These are phyloP conservation scores for Schizotus pectinicornis DNA, from an alignment of 2,888 invertebrate genomes.

Conservation along the genomic window DNA sequence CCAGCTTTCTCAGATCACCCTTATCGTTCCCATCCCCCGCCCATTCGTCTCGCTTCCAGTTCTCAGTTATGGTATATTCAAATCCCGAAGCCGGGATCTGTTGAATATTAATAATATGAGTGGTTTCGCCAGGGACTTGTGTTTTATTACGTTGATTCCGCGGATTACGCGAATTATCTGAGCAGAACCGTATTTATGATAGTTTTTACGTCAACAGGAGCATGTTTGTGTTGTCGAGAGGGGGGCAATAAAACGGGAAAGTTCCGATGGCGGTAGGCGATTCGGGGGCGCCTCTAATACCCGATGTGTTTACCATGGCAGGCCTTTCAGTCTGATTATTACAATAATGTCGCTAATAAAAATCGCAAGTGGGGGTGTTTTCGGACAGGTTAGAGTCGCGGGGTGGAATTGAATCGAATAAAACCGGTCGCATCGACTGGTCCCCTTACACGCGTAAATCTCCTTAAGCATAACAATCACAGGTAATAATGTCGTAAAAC, in stretches of 20 bases:
- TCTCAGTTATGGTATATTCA: conserved; percentile 48
- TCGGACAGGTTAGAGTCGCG: conserved; percentile 1
- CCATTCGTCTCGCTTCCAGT: conserved; percentile 38
- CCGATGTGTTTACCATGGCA: conserved; percentile 12
- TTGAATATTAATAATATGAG: conserved; percentile 40
- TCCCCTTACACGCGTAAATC: conserved; percentile 46
- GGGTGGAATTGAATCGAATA: conserved; percentile 21
- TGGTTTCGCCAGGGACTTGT: conserved; percentile 13
- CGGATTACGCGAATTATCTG: too few species aligned
- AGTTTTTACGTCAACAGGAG: too few species aligned
- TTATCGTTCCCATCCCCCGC: conserved; percentile 35
- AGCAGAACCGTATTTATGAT: too few species aligned
- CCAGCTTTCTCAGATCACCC: conserved; percentile 35
- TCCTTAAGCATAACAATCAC: conserved; percentile 57
- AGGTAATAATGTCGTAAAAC: conserved; percentile 59
- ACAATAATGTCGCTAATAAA: conserved; percentile 20
- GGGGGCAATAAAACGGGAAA: conserved; percentile 8
- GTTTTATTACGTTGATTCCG: neutral
- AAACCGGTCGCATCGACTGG: conserved; percentile 8
- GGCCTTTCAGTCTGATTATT: conserved; percentile 29
- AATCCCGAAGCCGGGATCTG: conserved; percentile 38
- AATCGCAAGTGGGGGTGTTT: neutral
- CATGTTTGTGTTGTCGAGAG: too few species aligned
- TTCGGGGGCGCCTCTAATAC: conserved; percentile 6
- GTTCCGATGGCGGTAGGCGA: neutral